A percentile compares a stretch with the other conserved stretches of the same genome.
phyloP scores from a whole-genome alignment of 2,797 vertebrate species.

The Notoglanidium macrostoma region DNA sequence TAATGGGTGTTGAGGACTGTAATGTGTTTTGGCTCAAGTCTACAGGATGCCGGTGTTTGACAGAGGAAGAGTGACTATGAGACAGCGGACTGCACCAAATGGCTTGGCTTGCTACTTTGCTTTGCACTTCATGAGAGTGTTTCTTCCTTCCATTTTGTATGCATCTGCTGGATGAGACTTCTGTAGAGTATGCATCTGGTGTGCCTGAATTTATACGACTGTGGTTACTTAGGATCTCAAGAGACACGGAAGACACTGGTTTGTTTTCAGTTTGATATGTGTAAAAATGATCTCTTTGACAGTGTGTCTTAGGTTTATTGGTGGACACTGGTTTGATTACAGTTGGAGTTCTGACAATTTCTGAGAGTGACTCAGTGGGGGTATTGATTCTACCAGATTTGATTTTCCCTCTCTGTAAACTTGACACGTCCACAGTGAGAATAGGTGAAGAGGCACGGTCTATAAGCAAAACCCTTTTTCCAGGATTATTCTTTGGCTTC shows the following conservation, averaged over 20 bases:
- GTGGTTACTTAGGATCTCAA: constrained; percentile 63
- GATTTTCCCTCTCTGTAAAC: constrained; percentile 55
- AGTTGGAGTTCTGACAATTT: constrained; percentile 25
- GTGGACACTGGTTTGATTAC: constrained; percentile 40
- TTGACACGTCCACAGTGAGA: constrained; percentile 78
- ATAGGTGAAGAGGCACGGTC: constrained; percentile 95
- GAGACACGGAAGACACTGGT: constrained; percentile 57
- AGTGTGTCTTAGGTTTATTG: constrained; percentile 34
- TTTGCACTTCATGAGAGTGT: constrained; percentile 28
- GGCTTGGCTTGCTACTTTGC: not conserved
- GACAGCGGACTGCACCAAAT: constrained; percentile 35
- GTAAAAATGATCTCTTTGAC: constrained; percentile 3
- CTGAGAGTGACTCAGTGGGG: constrained; percentile 47
- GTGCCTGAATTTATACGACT: constrained; percentile 49
- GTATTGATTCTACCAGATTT: constrained; percentile 55
- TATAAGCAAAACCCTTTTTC: constrained; percentile 70
- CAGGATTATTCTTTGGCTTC: constrained; percentile 40
- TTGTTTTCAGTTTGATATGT: constrained; percentile 31
- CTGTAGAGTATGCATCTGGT: constrained; percentile 48
- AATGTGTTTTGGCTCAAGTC: constrained; percentile 36
- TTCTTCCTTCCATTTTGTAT: constrained; percentile 47
- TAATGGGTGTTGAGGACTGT: constrained; percentile 37
- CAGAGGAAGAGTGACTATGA: constrained; percentile 39
- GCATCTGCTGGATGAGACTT: constrained; percentile 41
- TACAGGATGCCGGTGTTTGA: constrained; percentile 36